phyloP scores from a whole-genome alignment of 2,113 vertebrate species.

The Scophthalmus maximus region DNA sequence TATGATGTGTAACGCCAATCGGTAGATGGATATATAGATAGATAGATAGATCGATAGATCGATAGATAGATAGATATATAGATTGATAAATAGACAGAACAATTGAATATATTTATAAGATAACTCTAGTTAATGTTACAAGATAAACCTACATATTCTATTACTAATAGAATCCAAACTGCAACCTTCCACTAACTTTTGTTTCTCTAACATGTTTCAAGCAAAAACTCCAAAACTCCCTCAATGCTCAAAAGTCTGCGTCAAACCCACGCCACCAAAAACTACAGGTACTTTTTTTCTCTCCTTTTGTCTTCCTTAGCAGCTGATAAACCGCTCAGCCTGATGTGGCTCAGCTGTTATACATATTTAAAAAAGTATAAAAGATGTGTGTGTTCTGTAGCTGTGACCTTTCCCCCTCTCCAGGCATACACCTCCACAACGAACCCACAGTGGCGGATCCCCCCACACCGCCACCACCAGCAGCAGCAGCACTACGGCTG shows the following conservation, averaged over 20 bases:
- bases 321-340: constrained; percentile 35
- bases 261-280: constrained; percentile 2
- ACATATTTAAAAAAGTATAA: constrained; percentile 14
- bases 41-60: background rate
- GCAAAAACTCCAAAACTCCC: constrained; percentile 32
- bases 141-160: no score
- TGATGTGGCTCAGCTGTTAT: background rate
- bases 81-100: no score
- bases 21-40: background rate
- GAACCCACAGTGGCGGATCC: constrained; percentile 46
- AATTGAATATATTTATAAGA: no score
- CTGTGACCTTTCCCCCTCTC: constrained; percentile 56
- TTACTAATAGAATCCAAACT: no score
- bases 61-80: background rate
- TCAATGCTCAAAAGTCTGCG: background rate
- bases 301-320: background rate
- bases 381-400: constrained; percentile 33
- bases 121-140: no score
- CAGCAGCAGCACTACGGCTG: constrained; percentile 20
- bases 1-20: no score
- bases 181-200: background rate
- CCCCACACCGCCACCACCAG: background rate
- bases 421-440: constrained; percentile 57
- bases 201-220: constrained; percentile 5
- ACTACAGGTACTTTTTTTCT: constrained; percentile 5